Conservation (phyloP, 2,888 invertebrate genomes). For the Eupithecia insigniata region DNA sequence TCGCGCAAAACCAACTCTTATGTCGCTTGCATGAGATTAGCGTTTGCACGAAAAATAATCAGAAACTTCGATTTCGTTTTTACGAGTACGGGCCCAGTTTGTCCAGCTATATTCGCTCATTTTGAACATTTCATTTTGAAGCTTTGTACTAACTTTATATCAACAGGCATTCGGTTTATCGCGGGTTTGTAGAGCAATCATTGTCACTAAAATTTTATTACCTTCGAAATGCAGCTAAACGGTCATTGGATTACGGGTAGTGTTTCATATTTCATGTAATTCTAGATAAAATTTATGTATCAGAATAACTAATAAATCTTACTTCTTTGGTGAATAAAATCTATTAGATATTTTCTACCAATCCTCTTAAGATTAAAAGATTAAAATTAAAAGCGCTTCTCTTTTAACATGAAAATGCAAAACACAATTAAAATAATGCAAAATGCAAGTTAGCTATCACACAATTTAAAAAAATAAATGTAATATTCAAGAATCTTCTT, state of each 20-base stretch:
- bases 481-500: slow-evolving; percentile 23
- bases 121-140: slow-evolving; percentile 8
- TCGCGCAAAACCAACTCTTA: no score
- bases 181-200: background rate
- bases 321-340: background rate
- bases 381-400: background rate
- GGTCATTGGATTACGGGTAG: background rate
- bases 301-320: background rate
- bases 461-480: slow-evolving; percentile 16
- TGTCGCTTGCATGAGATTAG: no score
- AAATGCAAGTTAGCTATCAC: slow-evolving; percentile 16
- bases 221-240: background rate
- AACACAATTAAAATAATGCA: slow-evolving; percentile 14
- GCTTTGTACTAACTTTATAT: background rate
- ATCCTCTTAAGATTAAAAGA: background rate
- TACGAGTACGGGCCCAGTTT: no score
- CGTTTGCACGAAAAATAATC: no score
- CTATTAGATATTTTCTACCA: background rate
- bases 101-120: slow-evolving; percentile 16
- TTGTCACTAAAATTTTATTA: background rate
- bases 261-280: background rate
- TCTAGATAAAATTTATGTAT: background rate
- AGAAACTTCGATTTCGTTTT: no score
- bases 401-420: background rate
- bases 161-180: background rate